Evolutionary conservation across 2,888 invertebrate species (phyloP).

Genomic region (Drosophila monieri): DNA sequence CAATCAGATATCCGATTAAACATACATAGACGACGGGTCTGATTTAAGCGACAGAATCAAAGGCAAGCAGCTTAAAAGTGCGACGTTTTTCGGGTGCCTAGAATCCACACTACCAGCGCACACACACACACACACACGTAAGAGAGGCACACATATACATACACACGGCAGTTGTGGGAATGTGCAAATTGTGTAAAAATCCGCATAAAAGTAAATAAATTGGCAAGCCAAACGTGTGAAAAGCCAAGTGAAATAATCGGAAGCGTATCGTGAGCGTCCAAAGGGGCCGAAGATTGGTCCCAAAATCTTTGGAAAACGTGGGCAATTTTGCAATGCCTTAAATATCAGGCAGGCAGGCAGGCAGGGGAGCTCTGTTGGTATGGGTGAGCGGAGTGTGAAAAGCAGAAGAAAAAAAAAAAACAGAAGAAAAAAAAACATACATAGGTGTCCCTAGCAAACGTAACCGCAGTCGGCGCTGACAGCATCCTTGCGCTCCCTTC

Average conservation of each 20-base stretch:
- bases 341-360: constrained; percentile 5
- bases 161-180: constrained; percentile 59
- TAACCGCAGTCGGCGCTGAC: constrained; percentile 66
- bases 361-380: constrained; percentile 38
- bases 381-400: constrained; percentile 62
- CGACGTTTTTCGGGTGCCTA: constrained; percentile 62
- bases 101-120: constrained; percentile 62
- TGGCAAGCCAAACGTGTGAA: constrained; percentile 32
- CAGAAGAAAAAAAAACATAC: constrained; percentile 37
- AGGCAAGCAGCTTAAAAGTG: constrained; percentile 29
- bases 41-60: constrained; percentile 29
- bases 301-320: constrained; percentile 39
- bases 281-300: constrained; percentile 21
- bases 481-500: constrained; percentile 69
- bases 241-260: constrained; percentile 35
- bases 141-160: constrained; percentile 36
- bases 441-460: constrained; percentile 58
- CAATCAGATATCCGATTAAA: constrained; percentile 41
- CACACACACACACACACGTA: constrained; percentile 45
- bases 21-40: constrained; percentile 29
- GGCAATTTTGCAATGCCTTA: constrained; percentile 53
- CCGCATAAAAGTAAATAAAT: constrained; percentile 49
- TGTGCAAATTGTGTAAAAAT: constrained; percentile 68
- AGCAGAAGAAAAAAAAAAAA: no score
- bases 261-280: constrained; percentile 21